phyloP scores from a whole-genome alignment of 2,113 vertebrate species.

The Bambusicola thoracicus region DNA sequence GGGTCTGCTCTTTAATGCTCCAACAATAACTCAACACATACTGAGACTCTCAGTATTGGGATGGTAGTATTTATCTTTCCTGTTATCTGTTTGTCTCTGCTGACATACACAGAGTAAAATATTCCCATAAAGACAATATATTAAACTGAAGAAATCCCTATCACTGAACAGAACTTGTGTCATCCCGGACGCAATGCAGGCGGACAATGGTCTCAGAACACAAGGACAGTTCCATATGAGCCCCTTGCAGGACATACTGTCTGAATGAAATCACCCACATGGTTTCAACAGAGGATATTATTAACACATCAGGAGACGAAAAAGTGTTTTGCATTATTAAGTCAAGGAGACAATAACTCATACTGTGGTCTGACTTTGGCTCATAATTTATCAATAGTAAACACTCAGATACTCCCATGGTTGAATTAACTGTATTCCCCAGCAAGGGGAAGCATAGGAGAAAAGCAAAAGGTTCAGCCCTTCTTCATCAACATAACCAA shows the following conservation, averaged over 20 bases:
- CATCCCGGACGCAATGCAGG: neutral
- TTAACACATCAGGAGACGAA: constrained; percentile 66
- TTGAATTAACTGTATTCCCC: neutral
- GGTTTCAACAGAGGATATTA: constrained; percentile 59
- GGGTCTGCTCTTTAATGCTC: neutral
- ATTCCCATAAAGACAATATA: neutral
- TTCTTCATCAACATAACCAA: neutral
- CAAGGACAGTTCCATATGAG: neutral
- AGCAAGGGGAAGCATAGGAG: neutral
- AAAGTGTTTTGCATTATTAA: constrained; percentile 61
- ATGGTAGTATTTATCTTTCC: neutral
- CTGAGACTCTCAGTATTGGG: neutral
- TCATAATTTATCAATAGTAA: constrained; percentile 60
- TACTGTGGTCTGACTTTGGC: constrained; percentile 29
- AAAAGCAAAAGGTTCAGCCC: neutral
- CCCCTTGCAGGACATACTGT: neutral
- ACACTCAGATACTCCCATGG: constrained; percentile 27
- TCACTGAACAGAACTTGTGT: neutral
- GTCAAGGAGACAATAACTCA: constrained; percentile 59
- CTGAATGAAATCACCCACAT: neutral
- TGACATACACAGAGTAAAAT: neutral
- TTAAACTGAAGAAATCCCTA: neutral
- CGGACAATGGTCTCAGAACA: neutral
- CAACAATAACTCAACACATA: neutral
- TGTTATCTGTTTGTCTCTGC: neutral